These are phyloP conservation scores for Micropterix aruncella DNA, from an alignment of 2,888 invertebrate species.

Conservation along the genomic window DNA sequence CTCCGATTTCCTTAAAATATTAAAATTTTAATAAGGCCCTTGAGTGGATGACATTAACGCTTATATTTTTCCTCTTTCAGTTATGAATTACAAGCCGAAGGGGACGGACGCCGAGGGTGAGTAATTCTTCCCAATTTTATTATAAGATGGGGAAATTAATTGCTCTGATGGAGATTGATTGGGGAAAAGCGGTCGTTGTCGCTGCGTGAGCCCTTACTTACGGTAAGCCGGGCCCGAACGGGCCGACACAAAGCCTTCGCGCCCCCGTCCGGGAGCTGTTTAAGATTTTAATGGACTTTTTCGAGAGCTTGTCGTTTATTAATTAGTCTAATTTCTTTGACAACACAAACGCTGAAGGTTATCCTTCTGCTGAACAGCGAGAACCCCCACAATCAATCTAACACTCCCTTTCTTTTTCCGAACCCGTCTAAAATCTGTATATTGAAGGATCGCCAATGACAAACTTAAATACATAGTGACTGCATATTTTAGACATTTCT, in stretches of 20 bases:
- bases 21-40: too few relatives aligned
- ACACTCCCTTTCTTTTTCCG: too few relatives aligned
- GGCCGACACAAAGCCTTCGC: neutral
- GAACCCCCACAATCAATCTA: neutral
- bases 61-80: conserved; percentile 18
- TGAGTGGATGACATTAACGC: too few relatives aligned
- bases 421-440: too few relatives aligned
- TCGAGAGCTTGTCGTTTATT: neutral
- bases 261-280: neutral
- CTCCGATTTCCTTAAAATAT: too few relatives aligned
- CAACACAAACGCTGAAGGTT: neutral
- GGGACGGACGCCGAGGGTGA: conserved; percentile 23
- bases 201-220: too few relatives aligned
- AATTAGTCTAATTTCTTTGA: neutral
- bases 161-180: conserved; percentile 2
- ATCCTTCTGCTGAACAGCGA: neutral
- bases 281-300: neutral
- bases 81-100: conserved; percentile 22
- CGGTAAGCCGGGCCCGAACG: too few relatives aligned
- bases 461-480: too few relatives aligned
- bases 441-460: too few relatives aligned
- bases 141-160: conserved; percentile 2
- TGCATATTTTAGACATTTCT: too few relatives aligned
- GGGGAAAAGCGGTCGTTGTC: neutral
- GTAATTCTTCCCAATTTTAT: conserved; percentile 11